phyloP scores from a whole-genome alignment of 2,888 invertebrate species.

The Lasius fuliginosus region DNA sequence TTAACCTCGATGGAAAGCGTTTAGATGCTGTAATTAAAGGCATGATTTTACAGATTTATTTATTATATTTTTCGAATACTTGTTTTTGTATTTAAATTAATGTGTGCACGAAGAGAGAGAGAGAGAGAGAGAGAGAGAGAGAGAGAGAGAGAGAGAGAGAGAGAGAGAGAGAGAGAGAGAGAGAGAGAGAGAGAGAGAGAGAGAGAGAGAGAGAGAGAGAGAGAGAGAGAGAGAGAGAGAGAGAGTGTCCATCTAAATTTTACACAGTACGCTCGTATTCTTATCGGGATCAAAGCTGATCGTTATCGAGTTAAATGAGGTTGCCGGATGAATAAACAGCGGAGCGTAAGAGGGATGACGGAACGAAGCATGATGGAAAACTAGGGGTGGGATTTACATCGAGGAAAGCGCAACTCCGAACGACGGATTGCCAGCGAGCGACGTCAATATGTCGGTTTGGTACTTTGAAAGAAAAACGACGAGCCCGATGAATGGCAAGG shows the following conservation, averaged over 20 bases:
- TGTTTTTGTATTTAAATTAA: not conserved
- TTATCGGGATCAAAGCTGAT: not conserved
- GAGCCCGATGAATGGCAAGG: constrained; percentile 22
- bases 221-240: too few species aligned
- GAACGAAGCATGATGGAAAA: constrained; percentile 18
- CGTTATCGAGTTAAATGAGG: constrained; percentile 48
- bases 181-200: too few species aligned
- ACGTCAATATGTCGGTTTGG: constrained; percentile 64
- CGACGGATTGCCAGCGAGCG: constrained; percentile 64
- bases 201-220: too few species aligned
- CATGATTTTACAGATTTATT: not conserved
- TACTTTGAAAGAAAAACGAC: constrained; percentile 48
- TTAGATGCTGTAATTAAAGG: not conserved
- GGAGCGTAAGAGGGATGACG: constrained; percentile 32
- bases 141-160: too few species aligned
- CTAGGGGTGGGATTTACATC: constrained; percentile 44
- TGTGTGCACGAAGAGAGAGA: not conserved
- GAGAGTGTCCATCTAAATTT: not conserved
- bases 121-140: too few species aligned
- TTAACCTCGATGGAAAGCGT: not conserved
- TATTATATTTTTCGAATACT: not conserved
- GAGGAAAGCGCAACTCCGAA: constrained; percentile 59
- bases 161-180: too few species aligned
- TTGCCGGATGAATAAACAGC: constrained; percentile 52
- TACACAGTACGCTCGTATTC: not conserved